A percentile compares a stretch with the other conserved stretches of the same genome.
phyloP scores from a whole-genome alignment of 64 coral and sea anemone genomes.

The Pocillopora verrucosa region DNA sequence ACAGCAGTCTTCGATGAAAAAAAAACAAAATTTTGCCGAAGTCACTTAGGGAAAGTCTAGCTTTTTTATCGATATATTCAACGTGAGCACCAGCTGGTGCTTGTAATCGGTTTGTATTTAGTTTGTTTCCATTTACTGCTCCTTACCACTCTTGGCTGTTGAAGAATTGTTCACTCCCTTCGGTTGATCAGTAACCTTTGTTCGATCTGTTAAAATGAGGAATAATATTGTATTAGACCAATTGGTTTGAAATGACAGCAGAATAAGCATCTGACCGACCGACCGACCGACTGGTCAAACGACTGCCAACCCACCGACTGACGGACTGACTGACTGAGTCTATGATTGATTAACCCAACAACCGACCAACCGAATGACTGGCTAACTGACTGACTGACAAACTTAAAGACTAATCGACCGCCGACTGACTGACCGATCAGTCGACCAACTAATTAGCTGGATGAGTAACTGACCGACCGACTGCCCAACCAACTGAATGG shows the following conservation, averaged over 20 bases:
- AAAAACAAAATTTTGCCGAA: not conserved
- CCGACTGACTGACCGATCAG: too few relatives aligned
- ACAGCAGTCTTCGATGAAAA: not conserved
- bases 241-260: not conserved
- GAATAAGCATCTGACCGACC: not conserved
- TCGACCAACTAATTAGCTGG: not conserved
- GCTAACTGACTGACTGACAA: too few relatives aligned
- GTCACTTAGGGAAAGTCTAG: too few relatives aligned
- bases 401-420: too few relatives aligned
- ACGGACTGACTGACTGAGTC: not conserved
- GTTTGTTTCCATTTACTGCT: not conserved
- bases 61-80: not conserved
- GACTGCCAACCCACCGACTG: not conserved
- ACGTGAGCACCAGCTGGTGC: not conserved
- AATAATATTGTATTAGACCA: not conserved
- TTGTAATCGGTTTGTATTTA: not conserved
- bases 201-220: slow-evolving; percentile 8
- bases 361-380: not conserved
- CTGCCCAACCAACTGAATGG: too few relatives aligned
- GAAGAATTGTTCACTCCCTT: not conserved
- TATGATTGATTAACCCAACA: not conserved
- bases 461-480: not conserved
- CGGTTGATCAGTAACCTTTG: not conserved
- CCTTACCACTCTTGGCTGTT: slow-evolving; percentile 24
- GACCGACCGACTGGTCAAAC: not conserved